Evolutionary conservation across 1,140 invertebrate species (phyloP).

Genomic region (Alviniconcha marisindica): DNA sequence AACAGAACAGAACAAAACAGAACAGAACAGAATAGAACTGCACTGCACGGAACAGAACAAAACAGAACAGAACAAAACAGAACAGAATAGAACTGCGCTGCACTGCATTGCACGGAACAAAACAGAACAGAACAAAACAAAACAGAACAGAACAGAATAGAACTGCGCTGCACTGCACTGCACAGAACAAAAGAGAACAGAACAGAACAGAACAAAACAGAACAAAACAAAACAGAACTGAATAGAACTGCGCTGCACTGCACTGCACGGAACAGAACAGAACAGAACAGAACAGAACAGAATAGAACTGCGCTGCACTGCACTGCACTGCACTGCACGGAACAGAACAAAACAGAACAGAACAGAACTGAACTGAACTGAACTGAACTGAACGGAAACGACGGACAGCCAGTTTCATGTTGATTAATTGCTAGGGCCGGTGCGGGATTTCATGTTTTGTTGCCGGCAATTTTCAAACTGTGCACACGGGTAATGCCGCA

Average conservation of each 20-base stretch:
- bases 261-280: conserved; percentile 59
- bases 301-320: no score
- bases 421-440: no score
- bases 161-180: conserved; percentile 56
- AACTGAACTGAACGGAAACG: no score
- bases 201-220: conserved; percentile 62
- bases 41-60: conserved; percentile 59
- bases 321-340: no score
- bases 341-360: no score
- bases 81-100: conserved; percentile 59
- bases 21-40: conserved; percentile 63
- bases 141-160: conserved; percentile 64
- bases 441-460: no score
- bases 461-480: no score
- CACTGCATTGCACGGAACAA: conserved; percentile 57
- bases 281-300: no score
- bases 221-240: conserved; percentile 53
- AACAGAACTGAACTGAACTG: no score
- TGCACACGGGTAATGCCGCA: no score
- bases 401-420: no score
- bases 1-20: conserved; percentile 58
- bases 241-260: conserved; percentile 58
- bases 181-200: conserved; percentile 60
- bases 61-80: conserved; percentile 61
- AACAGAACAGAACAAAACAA: conserved; percentile 67